These are phyloP conservation scores for Ranitomeya variabilis DNA, from an alignment of 2,113 vertebrate genomes.

Conservation along the genomic window DNA sequence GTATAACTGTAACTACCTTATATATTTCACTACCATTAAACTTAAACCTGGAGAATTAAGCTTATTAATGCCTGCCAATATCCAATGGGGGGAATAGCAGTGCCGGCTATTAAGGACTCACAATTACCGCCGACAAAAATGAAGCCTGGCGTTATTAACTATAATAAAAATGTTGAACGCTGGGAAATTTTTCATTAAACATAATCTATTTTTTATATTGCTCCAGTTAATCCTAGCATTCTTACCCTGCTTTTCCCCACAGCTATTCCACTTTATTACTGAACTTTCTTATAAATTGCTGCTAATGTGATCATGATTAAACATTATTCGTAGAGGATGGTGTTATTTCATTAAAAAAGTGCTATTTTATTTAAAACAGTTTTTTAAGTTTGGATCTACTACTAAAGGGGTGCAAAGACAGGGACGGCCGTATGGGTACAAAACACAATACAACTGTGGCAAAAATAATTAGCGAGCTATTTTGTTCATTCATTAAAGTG, in stretches of 20 bases:
- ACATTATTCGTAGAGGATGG: slow-evolving; percentile 71
- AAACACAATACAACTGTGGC: not conserved
- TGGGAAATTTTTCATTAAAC: slow-evolving; percentile 87
- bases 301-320: slow-evolving; percentile 85
- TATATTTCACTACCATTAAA: slow-evolving; percentile 87
- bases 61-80: slow-evolving; percentile 86
- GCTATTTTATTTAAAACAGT: slow-evolving; percentile 35
- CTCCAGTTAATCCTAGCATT: slow-evolving; percentile 81
- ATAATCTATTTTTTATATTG: slow-evolving; percentile 83
- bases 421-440: not conserved
- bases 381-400: slow-evolving; percentile 15
- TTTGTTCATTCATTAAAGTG: not conserved
- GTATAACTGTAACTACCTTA: slow-evolving; percentile 83
- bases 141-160: slow-evolving; percentile 81
- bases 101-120: slow-evolving; percentile 81
- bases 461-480: not conserved
- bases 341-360: slow-evolving; percentile 64
- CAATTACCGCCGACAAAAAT: slow-evolving; percentile 86
- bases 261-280: slow-evolving; percentile 81
- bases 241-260: slow-evolving; percentile 66
- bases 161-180: slow-evolving; percentile 87
- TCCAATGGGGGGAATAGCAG: slow-evolving; percentile 82
- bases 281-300: slow-evolving; percentile 79
- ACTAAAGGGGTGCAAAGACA: not conserved
- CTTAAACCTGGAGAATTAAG: slow-evolving; percentile 86